phyloP scores from a whole-genome alignment of 2,113 vertebrate genomes.

The Desmodus rotundus region DNA sequence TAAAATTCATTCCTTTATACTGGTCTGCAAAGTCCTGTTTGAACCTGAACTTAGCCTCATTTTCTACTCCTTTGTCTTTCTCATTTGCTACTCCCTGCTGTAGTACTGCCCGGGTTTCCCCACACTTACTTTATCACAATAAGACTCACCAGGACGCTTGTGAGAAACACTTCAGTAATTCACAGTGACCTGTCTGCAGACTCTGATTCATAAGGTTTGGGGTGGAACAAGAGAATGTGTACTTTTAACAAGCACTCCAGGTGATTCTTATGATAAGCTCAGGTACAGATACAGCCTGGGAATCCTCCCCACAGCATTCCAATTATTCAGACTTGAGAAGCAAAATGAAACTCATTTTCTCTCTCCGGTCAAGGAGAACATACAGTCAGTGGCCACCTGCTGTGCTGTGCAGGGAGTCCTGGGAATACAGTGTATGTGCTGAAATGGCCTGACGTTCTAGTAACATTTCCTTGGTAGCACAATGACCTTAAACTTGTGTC shows the following conservation, averaged over 20 bases:
- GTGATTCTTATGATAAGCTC: not conserved
- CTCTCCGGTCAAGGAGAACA: not conserved
- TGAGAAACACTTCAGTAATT: not conserved
- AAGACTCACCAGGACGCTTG: not conserved
- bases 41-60: not conserved
- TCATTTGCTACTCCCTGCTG: not conserved
- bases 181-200: not conserved
- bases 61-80: not conserved
- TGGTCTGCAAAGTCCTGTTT: not conserved
- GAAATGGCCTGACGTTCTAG: not conserved
- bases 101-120: not conserved
- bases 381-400: not conserved
- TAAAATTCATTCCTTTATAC: not conserved
- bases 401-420: not conserved
- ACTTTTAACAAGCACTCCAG: not conserved
- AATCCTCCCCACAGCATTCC: not conserved
- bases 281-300: not conserved
- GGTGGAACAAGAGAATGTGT: not conserved
- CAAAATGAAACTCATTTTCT: constrained; percentile 13
- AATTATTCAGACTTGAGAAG: not conserved
- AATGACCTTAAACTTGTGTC: not conserved
- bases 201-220: not conserved
- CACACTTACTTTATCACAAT: not conserved
- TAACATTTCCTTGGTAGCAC: not conserved
- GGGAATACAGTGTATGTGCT: not conserved